These are phyloP conservation scores for Lithophane ornitopus DNA, from an alignment of 2,888 invertebrate genomes.

Conservation along the genomic window DNA sequence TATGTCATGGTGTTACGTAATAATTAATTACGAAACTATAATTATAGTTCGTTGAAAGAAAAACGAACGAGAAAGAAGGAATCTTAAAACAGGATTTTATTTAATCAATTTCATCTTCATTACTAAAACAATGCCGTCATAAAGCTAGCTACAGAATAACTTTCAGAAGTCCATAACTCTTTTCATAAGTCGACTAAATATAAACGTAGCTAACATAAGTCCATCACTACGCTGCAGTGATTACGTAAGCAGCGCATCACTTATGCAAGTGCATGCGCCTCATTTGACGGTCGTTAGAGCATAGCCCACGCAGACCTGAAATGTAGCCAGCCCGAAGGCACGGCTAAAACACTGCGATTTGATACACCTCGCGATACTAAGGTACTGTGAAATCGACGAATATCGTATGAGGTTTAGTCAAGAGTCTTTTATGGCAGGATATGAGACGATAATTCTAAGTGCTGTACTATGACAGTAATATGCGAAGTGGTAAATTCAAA, in stretches of 20 bases:
- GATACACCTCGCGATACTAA: slow-evolving; percentile 50
- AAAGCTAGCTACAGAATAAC: slow-evolving; percentile 7
- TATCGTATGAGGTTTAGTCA: slow-evolving; percentile 32
- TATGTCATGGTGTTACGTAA: slow-evolving; percentile 4
- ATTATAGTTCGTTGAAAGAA: neutral
- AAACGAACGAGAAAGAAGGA: neutral
- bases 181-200: slow-evolving; percentile 26
- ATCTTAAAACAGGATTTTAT: neutral
- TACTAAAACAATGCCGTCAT: neutral
- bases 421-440: neutral
- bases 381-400: slow-evolving; percentile 49
- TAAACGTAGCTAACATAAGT: slow-evolving; percentile 9
- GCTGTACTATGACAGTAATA: neutral
- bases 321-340: slow-evolving; percentile 50
- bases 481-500: neutral
- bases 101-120: neutral
- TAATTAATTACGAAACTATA: neutral
- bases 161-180: neutral
- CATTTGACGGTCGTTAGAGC: slow-evolving; percentile 87
- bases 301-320: slow-evolving; percentile 57
- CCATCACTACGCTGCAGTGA: slow-evolving; percentile 67
- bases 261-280: slow-evolving; percentile 87
- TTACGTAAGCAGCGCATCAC: slow-evolving; percentile 86
- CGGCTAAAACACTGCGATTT: slow-evolving; percentile 53
- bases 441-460: neutral